Conservation (phyloP, 2,888 invertebrate species). For the Deilephila porcellus region DNA sequence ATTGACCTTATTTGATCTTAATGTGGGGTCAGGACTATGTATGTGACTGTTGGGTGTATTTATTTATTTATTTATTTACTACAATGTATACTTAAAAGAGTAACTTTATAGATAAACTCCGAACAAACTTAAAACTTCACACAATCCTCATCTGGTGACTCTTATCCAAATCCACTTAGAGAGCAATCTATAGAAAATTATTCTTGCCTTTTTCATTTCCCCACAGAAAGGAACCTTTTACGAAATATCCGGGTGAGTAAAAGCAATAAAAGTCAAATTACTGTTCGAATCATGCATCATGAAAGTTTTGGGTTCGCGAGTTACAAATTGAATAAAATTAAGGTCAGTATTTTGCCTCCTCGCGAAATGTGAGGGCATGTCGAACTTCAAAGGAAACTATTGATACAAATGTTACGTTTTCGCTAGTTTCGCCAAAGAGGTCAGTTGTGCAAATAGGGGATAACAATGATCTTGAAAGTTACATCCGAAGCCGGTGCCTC, state of each 20-base stretch:
- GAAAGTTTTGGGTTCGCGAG: conserved; percentile 79
- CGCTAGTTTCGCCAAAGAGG: conserved; percentile 29
- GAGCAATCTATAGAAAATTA: conserved; percentile 49
- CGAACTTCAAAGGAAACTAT: conserved; percentile 46
- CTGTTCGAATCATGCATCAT: conserved; percentile 79
- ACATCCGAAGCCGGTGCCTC: too few species aligned
- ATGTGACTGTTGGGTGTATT: too few species aligned
- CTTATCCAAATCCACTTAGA: conserved; percentile 46
- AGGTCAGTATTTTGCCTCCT: conserved; percentile 60
- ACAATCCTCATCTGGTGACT: conserved; percentile 34
- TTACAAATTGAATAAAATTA: conserved; percentile 83
- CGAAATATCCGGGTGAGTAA: conserved; percentile 63
- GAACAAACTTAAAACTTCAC: background rate
- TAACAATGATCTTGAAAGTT: background rate
- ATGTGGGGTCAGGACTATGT: too few species aligned
- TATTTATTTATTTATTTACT: too few species aligned
- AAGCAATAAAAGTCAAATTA: conserved; percentile 82
- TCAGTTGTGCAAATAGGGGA: conserved; percentile 11
- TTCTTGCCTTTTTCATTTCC: conserved; percentile 55
- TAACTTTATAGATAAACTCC: background rate
- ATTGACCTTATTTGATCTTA: too few species aligned
- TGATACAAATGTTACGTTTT: conserved; percentile 39
- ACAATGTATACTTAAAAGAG: background rate
- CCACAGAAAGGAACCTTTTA: conserved; percentile 62
- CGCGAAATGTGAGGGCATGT: conserved; percentile 24